Evolutionary conservation across 2,113 vertebrate genomes (phyloP).

Genomic region (Dascyllus trimaculatus): DNA sequence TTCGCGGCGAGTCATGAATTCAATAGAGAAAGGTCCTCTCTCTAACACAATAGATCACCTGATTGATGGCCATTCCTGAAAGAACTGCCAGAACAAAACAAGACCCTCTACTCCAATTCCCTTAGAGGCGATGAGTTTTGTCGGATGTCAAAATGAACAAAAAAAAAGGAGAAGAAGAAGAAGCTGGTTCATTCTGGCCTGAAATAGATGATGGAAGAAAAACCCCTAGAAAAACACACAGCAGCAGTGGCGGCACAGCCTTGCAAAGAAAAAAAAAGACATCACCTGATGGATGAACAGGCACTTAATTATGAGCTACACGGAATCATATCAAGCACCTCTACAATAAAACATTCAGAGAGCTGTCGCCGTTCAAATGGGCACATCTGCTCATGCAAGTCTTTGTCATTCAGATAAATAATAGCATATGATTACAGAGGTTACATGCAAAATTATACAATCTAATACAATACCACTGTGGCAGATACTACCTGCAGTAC

Average conservation of each 20-base stretch:
- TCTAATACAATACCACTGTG: background rate
- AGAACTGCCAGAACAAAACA: constrained; percentile 85
- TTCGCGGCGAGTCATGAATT: constrained; percentile 74
- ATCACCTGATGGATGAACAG: constrained; percentile 64
- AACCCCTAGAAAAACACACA: constrained; percentile 53
- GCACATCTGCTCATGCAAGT: constrained; percentile 18
- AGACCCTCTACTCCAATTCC: constrained; percentile 85
- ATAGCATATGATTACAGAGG: constrained; percentile 34
- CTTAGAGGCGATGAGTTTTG: constrained; percentile 85
- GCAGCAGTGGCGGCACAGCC: constrained; percentile 36
- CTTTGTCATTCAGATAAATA: constrained; percentile 30
- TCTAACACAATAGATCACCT: constrained; percentile 82
- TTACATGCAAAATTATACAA: background rate
- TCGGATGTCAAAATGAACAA: constrained; percentile 83
- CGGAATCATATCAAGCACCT: constrained; percentile 52
- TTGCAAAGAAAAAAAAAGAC: constrained; percentile 59
- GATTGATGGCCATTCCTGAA: constrained; percentile 84
- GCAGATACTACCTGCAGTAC: background rate
- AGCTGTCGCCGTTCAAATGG: constrained; percentile 29
- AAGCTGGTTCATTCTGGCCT: constrained; percentile 77
- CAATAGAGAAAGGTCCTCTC: constrained; percentile 79
- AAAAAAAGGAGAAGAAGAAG: constrained; percentile 67
- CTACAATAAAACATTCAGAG: constrained; percentile 15
- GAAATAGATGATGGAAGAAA: constrained; percentile 69
- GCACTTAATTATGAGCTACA: constrained; percentile 65